Conservation (phyloP, 2,888 invertebrate species). For the Argynnis bischoffii region DNA sequence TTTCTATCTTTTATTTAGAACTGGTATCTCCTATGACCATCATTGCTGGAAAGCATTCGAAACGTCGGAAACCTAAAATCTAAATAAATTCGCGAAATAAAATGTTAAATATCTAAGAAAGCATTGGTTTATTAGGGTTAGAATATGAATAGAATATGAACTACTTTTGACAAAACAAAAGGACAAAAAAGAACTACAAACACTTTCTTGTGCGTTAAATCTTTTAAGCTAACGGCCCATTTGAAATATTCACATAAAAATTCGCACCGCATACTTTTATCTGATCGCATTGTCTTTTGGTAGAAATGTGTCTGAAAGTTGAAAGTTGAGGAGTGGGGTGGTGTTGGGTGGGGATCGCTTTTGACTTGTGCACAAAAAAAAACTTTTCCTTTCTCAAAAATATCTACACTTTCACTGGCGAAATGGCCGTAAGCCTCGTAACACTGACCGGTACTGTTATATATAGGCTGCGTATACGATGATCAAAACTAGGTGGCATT, state of each 20-base stretch:
- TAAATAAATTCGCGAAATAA: too few relatives aligned
- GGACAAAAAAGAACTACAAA: background rate
- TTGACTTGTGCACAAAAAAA: conserved; percentile 63
- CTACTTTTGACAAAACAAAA: too few relatives aligned
- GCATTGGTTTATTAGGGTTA: too few relatives aligned
- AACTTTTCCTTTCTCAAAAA: conserved; percentile 81
- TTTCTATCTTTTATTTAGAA: too few relatives aligned
- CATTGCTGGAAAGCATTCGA: too few relatives aligned
- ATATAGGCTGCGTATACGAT: conserved; percentile 2
- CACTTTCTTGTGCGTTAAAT: background rate
- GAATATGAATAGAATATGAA: too few relatives aligned
- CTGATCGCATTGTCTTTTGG: conserved; percentile 31
- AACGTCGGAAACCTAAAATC: too few relatives aligned
- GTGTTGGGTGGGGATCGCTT: conserved; percentile 35
- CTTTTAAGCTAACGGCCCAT: conserved; percentile 4
- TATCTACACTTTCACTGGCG: conserved; percentile 71
- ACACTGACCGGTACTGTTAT: conserved; percentile 25
- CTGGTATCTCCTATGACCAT: too few relatives aligned
- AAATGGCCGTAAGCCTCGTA: conserved; percentile 23
- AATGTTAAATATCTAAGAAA: too few relatives aligned
- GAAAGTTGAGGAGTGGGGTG: conserved; percentile 51
- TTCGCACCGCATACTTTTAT: conserved; percentile 17
- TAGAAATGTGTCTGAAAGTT: conserved; percentile 46
- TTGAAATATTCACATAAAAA: conserved; percentile 18
- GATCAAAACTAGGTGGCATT: conserved; percentile 10